A percentile compares a stretch with the other conserved stretches of the same genome.
phyloP scores from a whole-genome alignment of 2,888 invertebrate species.

The Muscina levida region DNA sequence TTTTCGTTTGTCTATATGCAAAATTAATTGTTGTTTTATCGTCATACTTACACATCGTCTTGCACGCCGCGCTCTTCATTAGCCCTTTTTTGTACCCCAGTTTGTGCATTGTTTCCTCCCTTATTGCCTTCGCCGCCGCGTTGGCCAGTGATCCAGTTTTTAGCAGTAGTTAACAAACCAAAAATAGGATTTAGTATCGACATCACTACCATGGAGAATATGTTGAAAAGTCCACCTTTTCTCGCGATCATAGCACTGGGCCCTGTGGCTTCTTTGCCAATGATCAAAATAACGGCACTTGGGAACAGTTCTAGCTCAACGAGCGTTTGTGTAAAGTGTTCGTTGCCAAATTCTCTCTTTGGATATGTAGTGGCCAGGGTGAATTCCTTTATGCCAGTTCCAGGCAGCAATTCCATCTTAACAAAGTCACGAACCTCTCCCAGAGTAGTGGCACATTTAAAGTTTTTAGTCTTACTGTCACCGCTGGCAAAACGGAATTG shows the following conservation, averaged over 20 bases:
- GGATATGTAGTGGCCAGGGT: conserved; percentile 93
- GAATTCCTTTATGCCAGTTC: conserved; percentile 82
- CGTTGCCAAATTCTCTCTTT: conserved; percentile 89
- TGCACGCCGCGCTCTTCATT: conserved; percentile 70
- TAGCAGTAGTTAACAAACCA: conserved; percentile 74
- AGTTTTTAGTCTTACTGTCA: conserved; percentile 86
- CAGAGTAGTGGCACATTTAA: conserved; percentile 85
- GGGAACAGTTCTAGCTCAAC: conserved; percentile 91
- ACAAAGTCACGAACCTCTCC: conserved; percentile 81
- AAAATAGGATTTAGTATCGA: conserved; percentile 76
- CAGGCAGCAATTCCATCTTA: conserved; percentile 71
- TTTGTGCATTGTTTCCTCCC: conserved; percentile 43
- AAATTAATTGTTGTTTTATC: too few relatives aligned
- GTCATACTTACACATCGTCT: conserved; percentile 73
- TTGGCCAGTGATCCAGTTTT: conserved; percentile 69
- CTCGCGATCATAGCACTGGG: conserved; percentile 67
- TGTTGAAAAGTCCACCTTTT: conserved; percentile 70
- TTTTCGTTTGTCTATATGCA: too few relatives aligned
- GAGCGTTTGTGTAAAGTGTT: conserved; percentile 93
- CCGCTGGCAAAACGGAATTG: conserved; percentile 94
- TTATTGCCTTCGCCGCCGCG: conserved; percentile 38
- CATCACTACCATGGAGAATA: conserved; percentile 77
- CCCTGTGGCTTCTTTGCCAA: conserved; percentile 68
- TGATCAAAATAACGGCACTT: conserved; percentile 84
- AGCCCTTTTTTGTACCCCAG: conserved; percentile 71